Evolutionary conservation across 2,113 vertebrate genomes (phyloP).

Genomic region (Calonectris borealis): DNA sequence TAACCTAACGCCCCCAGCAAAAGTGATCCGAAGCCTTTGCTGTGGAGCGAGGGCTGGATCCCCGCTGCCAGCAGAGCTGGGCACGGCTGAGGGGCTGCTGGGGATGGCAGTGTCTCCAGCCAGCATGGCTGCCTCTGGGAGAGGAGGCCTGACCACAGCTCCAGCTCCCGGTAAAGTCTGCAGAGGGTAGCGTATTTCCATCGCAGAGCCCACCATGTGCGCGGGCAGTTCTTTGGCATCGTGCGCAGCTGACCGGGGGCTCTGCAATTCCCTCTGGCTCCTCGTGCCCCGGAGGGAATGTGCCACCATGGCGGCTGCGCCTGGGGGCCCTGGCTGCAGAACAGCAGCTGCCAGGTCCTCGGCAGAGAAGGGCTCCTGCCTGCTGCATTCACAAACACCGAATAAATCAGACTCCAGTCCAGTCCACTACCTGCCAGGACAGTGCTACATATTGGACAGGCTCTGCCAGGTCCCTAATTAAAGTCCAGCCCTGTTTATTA

Average conservation of each 20-base stretch:
- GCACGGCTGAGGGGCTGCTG: background rate
- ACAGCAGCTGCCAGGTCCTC: background rate
- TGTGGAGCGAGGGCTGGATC: background rate
- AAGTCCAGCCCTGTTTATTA: background rate
- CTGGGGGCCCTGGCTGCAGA: background rate
- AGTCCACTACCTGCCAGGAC: background rate
- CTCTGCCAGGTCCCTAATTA: background rate
- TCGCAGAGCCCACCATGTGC: background rate
- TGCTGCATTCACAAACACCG: background rate
- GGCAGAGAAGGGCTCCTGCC: background rate
- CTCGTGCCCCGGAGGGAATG: background rate
- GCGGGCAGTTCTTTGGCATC: background rate
- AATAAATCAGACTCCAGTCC: background rate
- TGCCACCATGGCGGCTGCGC: background rate
- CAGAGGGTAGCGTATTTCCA: background rate
- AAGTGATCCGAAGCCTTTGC: background rate
- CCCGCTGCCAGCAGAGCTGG: background rate
- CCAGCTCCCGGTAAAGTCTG: background rate
- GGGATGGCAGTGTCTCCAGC: background rate
- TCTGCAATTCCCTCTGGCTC: background rate
- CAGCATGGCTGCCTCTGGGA: background rate
- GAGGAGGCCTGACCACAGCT: background rate
- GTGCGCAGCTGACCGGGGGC: background rate
- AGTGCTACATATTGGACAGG: background rate
- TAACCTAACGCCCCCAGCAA: accelerated